phyloP scores from a whole-genome alignment of 2,888 invertebrate species.

The Leptothorax acervorum region DNA sequence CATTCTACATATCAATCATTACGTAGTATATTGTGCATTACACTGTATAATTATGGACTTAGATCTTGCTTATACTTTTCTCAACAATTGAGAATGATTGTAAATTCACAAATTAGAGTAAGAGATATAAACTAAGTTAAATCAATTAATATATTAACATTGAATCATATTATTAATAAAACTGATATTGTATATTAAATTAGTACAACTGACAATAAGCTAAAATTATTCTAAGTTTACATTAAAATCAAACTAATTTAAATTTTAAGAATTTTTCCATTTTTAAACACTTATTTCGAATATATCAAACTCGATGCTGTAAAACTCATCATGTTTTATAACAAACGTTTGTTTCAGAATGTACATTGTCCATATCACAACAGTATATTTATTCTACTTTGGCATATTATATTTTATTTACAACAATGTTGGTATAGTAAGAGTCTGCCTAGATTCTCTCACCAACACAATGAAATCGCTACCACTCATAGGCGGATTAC shows the following conservation, averaged over 20 bases:
- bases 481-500: conserved; percentile 73
- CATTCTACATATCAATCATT: not conserved
- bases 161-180: not conserved
- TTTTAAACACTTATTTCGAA: not conserved
- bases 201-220: not conserved
- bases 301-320: not conserved
- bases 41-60: not conserved
- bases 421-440: conserved; percentile 76
- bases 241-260: not conserved
- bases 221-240: not conserved
- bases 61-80: not conserved
- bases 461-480: conserved; percentile 75
- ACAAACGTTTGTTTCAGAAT: conserved; percentile 72
- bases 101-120: not conserved
- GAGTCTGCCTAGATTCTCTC: conserved; percentile 74
- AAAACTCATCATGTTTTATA: not conserved
- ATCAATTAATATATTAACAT: conserved; percentile 5
- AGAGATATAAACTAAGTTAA: not conserved
- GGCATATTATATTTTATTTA: conserved; percentile 77
- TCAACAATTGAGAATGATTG: not conserved
- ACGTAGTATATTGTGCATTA: not conserved
- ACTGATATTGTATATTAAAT: too few species aligned
- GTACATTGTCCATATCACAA: conserved; percentile 77
- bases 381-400: conserved; percentile 81
- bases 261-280: not conserved